Evolutionary conservation across 2,888 invertebrate species (phyloP).

Genomic region (Nipponacmea schrenckii): DNA sequence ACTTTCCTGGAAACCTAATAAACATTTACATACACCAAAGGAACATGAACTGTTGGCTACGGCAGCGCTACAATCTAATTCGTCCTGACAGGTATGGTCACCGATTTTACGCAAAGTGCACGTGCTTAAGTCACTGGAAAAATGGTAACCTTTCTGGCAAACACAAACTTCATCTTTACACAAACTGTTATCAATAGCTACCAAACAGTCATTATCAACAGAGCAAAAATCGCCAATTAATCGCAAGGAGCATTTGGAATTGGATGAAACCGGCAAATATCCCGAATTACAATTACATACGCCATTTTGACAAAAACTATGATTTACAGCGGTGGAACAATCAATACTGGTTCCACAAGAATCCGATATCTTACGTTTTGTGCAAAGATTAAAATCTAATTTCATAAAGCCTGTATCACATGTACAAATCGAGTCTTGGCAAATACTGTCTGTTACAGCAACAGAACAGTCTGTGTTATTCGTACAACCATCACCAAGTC

Average conservation of each 20-base stretch:
- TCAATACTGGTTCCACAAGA: constrained; percentile 13
- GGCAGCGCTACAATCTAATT: neutral
- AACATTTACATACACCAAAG: neutral
- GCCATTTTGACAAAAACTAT: constrained; percentile 19
- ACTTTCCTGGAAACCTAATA: neutral
- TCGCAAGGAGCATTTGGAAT: neutral
- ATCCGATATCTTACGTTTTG: constrained; percentile 11
- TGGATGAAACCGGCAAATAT: neutral
- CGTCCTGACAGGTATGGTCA: neutral
- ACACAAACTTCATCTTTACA: neutral
- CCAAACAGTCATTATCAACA: neutral
- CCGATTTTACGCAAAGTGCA: neutral
- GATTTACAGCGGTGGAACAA: constrained; percentile 12
- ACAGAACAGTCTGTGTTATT: constrained; percentile 13
- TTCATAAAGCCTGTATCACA: constrained; percentile 18
- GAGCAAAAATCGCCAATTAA: constrained; percentile 6
- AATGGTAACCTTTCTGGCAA: neutral
- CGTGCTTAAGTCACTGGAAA: neutral
- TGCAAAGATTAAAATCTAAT: constrained; percentile 4
- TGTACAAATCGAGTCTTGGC: neutral
- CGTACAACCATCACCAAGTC: constrained; percentile 19
- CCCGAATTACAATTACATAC: neutral
- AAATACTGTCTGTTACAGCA: neutral
- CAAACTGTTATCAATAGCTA: neutral
- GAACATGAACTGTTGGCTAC: neutral